These are phyloP conservation scores for Chymomyza fuscimana DNA, from an alignment of 2,888 invertebrate genomes.

Conservation along the genomic window DNA sequence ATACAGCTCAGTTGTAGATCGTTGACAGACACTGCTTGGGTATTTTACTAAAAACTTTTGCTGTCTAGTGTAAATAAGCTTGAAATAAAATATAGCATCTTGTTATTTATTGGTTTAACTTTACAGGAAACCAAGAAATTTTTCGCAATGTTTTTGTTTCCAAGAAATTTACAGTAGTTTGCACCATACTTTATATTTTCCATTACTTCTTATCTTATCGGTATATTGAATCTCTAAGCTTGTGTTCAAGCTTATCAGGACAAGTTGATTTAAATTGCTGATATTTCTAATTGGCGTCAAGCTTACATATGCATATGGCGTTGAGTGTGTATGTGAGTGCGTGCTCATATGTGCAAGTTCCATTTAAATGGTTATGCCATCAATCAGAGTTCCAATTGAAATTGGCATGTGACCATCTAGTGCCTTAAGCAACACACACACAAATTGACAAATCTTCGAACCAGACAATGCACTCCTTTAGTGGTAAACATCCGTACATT, in stretches of 20 bases:
- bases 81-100: too few relatives aligned
- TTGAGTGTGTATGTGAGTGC: background rate
- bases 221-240: background rate
- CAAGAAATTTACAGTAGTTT: background rate
- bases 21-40: too few relatives aligned
- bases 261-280: background rate
- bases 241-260: background rate
- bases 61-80: too few relatives aligned
- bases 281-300: slow-evolving; percentile 5
- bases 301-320: slow-evolving; percentile 6
- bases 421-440: background rate
- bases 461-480: background rate
- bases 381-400: slow-evolving; percentile 34
- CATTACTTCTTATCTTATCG: background rate
- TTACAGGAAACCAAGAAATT: too few relatives aligned
- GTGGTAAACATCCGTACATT: background rate
- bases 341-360: slow-evolving; percentile 12
- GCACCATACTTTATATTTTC: too few relatives aligned
- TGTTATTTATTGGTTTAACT: too few relatives aligned
- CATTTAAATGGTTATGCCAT: slow-evolving; percentile 1
- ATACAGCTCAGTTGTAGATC: too few relatives aligned
- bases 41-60: too few relatives aligned
- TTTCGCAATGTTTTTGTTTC: background rate
- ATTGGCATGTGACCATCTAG: slow-evolving; percentile 27
- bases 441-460: background rate